These are phyloP conservation scores for Drosophila nannoptera DNA, from an alignment of 1,140 invertebrate species.

Conservation along the genomic window DNA sequence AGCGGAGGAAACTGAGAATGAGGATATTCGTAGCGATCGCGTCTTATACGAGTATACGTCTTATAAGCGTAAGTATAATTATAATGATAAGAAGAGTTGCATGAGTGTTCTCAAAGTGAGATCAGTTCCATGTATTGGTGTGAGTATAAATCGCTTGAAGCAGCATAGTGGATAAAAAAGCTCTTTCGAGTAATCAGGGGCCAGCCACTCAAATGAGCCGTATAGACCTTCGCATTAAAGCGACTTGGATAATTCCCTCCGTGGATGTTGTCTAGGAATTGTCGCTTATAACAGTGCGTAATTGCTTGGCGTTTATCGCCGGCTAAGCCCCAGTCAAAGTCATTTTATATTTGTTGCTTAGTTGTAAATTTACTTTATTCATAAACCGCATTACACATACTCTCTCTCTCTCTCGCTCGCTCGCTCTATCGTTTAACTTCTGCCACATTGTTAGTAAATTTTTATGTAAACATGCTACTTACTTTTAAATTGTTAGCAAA, in stretches of 20 bases:
- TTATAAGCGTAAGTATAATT: too few species aligned
- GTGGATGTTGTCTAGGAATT: background rate
- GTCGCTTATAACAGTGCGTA: background rate
- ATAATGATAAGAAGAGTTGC: too few species aligned
- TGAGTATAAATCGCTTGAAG: background rate
- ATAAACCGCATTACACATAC: constrained; percentile 49
- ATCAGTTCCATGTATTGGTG: too few species aligned
- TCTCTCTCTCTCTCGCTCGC: constrained; percentile 20
- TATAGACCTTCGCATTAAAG: too few species aligned
- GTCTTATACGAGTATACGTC: too few species aligned
- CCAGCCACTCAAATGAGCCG: too few species aligned
- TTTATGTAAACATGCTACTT: constrained; percentile 67
- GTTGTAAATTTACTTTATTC: constrained; percentile 38
- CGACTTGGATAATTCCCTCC: constrained; percentile 4
- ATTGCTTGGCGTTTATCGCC: background rate
- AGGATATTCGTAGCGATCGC: too few species aligned
- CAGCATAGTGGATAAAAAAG: too few species aligned
- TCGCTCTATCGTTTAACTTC: too few species aligned
- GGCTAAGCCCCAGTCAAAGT: constrained; percentile 20
- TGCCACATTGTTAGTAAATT: constrained; percentile 35
- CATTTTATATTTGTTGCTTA: constrained; percentile 22
- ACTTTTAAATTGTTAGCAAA: constrained; percentile 56
- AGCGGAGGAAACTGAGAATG: too few species aligned
- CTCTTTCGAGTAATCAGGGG: too few species aligned
- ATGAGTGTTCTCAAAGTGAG: too few species aligned